Percentiles rank a stretch among this genome's conserved stretches.
Conservation (phyloP, 2,888 invertebrate species). For the Eristalis arbustorum region DNA sequence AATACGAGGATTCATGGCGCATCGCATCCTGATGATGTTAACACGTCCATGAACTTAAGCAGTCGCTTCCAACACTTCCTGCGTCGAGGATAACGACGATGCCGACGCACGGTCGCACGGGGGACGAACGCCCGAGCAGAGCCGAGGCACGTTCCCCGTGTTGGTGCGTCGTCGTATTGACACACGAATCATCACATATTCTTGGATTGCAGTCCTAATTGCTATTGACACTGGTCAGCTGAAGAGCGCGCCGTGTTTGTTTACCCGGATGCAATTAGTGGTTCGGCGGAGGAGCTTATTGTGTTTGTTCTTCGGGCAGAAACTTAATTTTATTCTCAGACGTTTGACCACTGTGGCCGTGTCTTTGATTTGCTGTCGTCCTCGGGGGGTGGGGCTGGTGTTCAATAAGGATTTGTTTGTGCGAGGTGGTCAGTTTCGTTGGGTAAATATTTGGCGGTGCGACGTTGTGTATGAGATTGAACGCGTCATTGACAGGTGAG, state of each 20-base stretch:
- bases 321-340: constrained; percentile 69
- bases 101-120: not conserved
- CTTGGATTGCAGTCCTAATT: constrained; percentile 71
- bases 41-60: constrained; percentile 66
- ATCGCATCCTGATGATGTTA: constrained; percentile 66
- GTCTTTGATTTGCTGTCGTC: not conserved
- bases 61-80: constrained; percentile 60
- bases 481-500: not conserved
- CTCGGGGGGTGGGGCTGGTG: not conserved
- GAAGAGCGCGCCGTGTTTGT: constrained; percentile 57
- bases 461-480: not conserved
- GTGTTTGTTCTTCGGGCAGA: constrained; percentile 67
- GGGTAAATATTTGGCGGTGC: constrained; percentile 34
- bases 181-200: constrained; percentile 41
- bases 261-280: constrained; percentile 71
- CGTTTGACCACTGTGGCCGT: constrained; percentile 16
- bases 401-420: constrained; percentile 47
- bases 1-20: constrained; percentile 49
- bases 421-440: constrained; percentile 59
- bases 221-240: constrained; percentile 71
- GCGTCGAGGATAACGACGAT: constrained; percentile 3
- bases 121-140: not conserved
- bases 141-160: constrained; percentile 31
- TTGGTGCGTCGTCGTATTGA: constrained; percentile 33
- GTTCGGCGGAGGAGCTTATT: constrained; percentile 66